These are phyloP conservation scores for Acanthosepion esculentum DNA, from an alignment of 2,888 invertebrate species.

Conservation along the genomic window DNA sequence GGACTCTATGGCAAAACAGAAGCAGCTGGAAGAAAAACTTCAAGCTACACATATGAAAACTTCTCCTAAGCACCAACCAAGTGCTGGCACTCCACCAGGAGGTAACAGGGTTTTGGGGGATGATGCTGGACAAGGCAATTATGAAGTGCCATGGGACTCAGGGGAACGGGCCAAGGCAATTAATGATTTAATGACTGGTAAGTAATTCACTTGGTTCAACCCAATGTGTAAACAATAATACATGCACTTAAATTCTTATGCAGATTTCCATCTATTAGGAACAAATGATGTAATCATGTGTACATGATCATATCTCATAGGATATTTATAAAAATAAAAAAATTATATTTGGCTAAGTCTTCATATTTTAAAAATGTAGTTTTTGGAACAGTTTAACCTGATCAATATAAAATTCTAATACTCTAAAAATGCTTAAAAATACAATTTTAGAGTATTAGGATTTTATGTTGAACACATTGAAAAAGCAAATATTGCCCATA, in stretches of 20 bases:
- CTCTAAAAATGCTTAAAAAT: too few relatives aligned
- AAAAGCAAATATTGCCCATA: too few relatives aligned
- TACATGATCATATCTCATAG: neutral
- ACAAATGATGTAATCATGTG: too few relatives aligned
- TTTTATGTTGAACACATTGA: too few relatives aligned
- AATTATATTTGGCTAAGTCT: too few relatives aligned
- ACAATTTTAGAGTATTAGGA: too few relatives aligned
- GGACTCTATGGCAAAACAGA: conserved; percentile 66
- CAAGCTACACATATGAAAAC: conserved; percentile 54
- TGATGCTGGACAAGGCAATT: conserved; percentile 50
- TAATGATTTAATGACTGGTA: conserved; percentile 43
- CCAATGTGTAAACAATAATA: neutral
- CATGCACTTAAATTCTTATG: neutral
- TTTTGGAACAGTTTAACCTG: neutral
- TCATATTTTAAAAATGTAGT: too few relatives aligned
- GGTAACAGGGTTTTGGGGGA: conserved; percentile 4
- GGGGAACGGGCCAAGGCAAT: conserved; percentile 50
- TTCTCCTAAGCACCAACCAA: conserved; percentile 47
- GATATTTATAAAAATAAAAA: too few relatives aligned
- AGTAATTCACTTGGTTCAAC: neutral
- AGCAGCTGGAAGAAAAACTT: conserved; percentile 67
- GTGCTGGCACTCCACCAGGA: neutral
- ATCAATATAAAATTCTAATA: too few relatives aligned
- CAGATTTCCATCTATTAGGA: neutral
- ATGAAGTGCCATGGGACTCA: conserved; percentile 68